Evolutionary conservation across 2,113 vertebrate genomes (phyloP).

Genomic region (Butastur rufipennis): DNA sequence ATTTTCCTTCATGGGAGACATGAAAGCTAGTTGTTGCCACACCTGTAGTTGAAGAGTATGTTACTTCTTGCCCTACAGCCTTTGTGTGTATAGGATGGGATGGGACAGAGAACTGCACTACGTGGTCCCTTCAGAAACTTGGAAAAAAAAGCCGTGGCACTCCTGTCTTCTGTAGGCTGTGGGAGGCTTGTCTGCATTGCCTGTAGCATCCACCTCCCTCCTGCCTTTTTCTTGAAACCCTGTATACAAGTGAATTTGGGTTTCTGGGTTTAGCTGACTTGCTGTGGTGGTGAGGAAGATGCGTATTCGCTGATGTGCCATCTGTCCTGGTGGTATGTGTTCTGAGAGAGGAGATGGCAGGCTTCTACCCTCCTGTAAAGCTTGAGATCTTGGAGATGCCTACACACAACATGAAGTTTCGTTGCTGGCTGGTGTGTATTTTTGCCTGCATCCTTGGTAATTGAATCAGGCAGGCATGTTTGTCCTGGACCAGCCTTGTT

Average conservation of each 20-base stretch:
- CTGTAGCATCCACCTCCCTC: background rate
- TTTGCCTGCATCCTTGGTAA: background rate
- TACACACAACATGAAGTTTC: rapidly evolving
- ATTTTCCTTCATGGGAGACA: background rate
- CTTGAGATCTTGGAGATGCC: background rate
- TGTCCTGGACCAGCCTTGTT: background rate
- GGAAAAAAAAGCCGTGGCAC: rapidly evolving
- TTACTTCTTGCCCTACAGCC: background rate
- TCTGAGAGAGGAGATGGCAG: background rate
- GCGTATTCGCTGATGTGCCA: background rate
- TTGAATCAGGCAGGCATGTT: background rate
- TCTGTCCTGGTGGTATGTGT: rapidly evolving
- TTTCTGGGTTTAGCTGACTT: background rate
- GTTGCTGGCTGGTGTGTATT: rapidly evolving
- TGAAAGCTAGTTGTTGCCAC: rapidly evolving
- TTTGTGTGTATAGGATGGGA: background rate
- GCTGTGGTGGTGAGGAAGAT: no score
- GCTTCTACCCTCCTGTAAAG: background rate
- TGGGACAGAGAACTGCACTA: background rate
- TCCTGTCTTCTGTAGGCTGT: background rate
- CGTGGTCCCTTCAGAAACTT: background rate
- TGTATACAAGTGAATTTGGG: background rate
- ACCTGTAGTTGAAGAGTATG: background rate
- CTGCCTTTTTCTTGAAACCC: background rate
- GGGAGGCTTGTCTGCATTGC: background rate